Percentiles rank a stretch among this genome's conserved stretches.
phyloP scores from a whole-genome alignment of 2,113 vertebrate genomes.

The Barnardius zonarius region DNA sequence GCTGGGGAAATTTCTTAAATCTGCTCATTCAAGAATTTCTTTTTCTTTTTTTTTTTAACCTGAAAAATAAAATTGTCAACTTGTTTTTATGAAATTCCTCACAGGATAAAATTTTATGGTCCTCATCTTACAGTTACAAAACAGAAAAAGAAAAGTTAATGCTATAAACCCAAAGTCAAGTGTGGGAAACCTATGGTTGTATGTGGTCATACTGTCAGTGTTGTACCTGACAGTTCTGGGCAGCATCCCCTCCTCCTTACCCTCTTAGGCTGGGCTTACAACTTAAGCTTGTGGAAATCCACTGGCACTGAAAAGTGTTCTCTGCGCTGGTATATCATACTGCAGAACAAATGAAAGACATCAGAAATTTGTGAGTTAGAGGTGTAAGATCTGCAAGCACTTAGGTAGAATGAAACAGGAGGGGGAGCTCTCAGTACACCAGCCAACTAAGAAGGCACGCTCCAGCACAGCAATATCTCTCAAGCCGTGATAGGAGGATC shows the following conservation, averaged over 20 bases:
- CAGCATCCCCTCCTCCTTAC: not conserved
- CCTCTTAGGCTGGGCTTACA: not conserved
- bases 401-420: not conserved
- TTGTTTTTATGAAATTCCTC: not conserved
- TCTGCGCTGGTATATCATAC: not conserved
- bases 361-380: not conserved
- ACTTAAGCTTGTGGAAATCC: accelerated
- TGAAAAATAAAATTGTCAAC: not conserved
- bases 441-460: accelerated
- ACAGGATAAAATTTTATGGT: not conserved
- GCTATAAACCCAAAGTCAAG: not conserved
- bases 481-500: not conserved
- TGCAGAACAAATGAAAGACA: not conserved
- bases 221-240: not conserved
- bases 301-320: not conserved
- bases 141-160: not conserved
- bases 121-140: not conserved
- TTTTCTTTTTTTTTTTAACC: not conserved
- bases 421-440: slow-evolving; percentile 53
- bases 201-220: not conserved
- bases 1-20: not conserved
- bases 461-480: not conserved
- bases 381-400: not conserved
- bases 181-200: not conserved
- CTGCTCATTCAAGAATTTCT: not conserved